Percentiles rank a stretch among this genome's conserved stretches.
phyloP scores from a whole-genome alignment of 2,888 invertebrate genomes.

The Pimpla rufipes region DNA sequence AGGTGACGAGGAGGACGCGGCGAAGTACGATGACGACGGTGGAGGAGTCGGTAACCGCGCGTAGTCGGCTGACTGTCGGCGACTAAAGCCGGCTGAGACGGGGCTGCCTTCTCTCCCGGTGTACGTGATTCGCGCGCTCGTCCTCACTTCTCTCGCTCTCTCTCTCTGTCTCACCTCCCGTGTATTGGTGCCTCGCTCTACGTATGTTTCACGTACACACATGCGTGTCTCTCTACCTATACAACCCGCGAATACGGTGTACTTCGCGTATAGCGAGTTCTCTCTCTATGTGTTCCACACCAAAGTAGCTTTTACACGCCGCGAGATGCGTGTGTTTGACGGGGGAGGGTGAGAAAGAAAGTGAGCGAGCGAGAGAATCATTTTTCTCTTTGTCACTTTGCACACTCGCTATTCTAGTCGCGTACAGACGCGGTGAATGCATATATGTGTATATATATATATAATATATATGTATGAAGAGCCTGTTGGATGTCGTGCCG shows the following conservation, averaged over 20 bases:
- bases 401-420: constrained; percentile 27
- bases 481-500: background rate
- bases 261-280: constrained; percentile 16
- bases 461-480: background rate
- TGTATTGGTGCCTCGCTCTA: constrained; percentile 24
- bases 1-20: constrained; percentile 61
- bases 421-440: constrained; percentile 14
- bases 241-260: constrained; percentile 6
- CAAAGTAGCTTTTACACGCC: background rate
- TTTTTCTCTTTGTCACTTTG: constrained; percentile 42
- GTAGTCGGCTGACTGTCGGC: constrained; percentile 81
- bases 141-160: constrained; percentile 38
- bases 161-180: background rate
- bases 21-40: constrained; percentile 70
- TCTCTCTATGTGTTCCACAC: constrained; percentile 11
- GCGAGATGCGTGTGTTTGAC: background rate
- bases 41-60: constrained; percentile 76
- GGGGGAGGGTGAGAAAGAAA: constrained; percentile 35
- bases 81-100: constrained; percentile 77
- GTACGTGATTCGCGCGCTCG: constrained; percentile 64
- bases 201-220: background rate
- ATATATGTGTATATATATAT: background rate
- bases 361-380: constrained; percentile 22
- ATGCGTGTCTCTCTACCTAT: constrained; percentile 41
- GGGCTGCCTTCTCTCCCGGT: constrained; percentile 77